These are phyloP conservation scores for Ochropacha duplaris DNA, from an alignment of 2,888 invertebrate species.

Conservation along the genomic window DNA sequence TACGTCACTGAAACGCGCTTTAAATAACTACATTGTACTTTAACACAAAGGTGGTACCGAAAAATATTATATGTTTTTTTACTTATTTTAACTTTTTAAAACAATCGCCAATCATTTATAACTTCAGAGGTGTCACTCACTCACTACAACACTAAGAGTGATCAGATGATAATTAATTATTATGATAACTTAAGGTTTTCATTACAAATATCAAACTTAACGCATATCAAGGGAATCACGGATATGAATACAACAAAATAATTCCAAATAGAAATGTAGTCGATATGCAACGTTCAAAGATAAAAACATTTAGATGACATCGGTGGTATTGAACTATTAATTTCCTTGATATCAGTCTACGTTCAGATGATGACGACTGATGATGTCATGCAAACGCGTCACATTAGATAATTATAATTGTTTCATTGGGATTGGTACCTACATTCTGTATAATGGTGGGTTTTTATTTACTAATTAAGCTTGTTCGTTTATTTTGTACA, in stretches of 20 bases:
- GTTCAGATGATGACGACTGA: slow-evolving; percentile 39
- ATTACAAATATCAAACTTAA: slow-evolving; percentile 68
- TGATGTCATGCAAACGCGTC: slow-evolving; percentile 19
- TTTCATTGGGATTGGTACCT: slow-evolving; percentile 46
- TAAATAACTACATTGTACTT: slow-evolving; percentile 80
- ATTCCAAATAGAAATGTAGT: slow-evolving; percentile 80
- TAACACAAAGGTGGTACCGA: slow-evolving; percentile 82
- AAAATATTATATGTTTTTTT: slow-evolving; percentile 57
- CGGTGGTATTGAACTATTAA: slow-evolving; percentile 72
- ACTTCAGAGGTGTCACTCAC: slow-evolving; percentile 70
- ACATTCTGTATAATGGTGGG: slow-evolving; percentile 54
- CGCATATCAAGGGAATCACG: slow-evolving; percentile 66
- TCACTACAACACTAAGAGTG: slow-evolving; percentile 72
- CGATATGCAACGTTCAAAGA: slow-evolving; percentile 82
- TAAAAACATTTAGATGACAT: slow-evolving; percentile 70
- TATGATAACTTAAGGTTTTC: slow-evolving; percentile 68
- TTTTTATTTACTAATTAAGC: slow-evolving; percentile 53
- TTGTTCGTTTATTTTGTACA: slow-evolving; percentile 60
- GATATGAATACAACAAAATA: slow-evolving; percentile 77
- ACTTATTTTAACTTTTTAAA: slow-evolving; percentile 49
- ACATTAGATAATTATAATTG: slow-evolving; percentile 17
- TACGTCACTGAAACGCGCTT: slow-evolving; percentile 73
- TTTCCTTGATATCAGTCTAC: slow-evolving; percentile 63
- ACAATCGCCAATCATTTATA: slow-evolving; percentile 71
- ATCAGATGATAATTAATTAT: slow-evolving; percentile 57